Percentiles rank a stretch among this genome's conserved stretches.
These are phyloP conservation scores for Temnothorax unifasciatus DNA, from an alignment of 2,888 invertebrate species.

Conservation along the genomic window DNA sequence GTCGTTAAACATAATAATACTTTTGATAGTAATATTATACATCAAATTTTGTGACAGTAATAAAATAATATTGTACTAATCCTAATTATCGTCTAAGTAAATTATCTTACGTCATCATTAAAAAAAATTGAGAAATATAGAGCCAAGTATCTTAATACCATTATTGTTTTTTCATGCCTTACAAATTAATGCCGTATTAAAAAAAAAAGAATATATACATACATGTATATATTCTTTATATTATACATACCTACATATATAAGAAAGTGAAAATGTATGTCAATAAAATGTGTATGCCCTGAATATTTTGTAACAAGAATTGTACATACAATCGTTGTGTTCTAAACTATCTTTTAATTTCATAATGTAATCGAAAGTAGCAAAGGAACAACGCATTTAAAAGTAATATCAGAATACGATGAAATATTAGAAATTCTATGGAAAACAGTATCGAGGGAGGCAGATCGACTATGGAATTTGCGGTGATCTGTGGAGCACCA, in stretches of 20 bases:
- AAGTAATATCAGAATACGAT: not conserved
- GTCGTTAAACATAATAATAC: not conserved
- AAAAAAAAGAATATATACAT: not conserved
- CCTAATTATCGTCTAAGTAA: not conserved
- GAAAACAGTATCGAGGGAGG: not conserved
- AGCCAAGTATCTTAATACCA: not conserved
- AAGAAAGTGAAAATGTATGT: too few relatives aligned
- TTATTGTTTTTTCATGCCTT: not conserved
- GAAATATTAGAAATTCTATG: not conserved
- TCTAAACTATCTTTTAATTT: not conserved
- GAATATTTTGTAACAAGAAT: too few relatives aligned
- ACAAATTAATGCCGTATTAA: not conserved
- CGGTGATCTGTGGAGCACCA: not conserved
- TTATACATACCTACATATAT: too few relatives aligned
- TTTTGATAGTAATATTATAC: slow-evolving; percentile 7
- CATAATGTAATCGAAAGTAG: not conserved
- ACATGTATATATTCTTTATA: too few relatives aligned
- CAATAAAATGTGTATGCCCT: not conserved
- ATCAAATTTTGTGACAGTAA: not conserved
- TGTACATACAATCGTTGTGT: not conserved
- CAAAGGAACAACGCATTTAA: not conserved
- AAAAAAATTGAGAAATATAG: not conserved
- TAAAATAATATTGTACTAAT: not conserved
- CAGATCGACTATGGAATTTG: not conserved
- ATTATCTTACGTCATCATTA: not conserved